phyloP scores from a whole-genome alignment of 2,888 invertebrate species.

The Morpho achilles region DNA sequence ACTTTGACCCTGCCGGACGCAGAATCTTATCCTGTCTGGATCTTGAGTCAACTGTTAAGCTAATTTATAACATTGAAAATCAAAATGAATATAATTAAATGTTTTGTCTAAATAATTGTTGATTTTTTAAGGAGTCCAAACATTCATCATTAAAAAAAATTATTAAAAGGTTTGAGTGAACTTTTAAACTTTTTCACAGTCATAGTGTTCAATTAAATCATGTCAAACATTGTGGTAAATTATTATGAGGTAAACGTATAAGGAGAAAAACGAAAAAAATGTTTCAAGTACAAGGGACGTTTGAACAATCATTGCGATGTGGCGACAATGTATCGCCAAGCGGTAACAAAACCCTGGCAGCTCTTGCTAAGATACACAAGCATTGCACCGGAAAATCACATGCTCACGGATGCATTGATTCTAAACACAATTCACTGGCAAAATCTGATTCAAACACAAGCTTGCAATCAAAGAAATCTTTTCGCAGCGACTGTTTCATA shows the following conservation, averaged over 20 bases:
- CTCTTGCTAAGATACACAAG: slow-evolving; percentile 81
- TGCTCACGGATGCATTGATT: slow-evolving; percentile 83
- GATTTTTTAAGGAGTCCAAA: slow-evolving; percentile 4
- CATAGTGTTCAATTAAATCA: not conserved
- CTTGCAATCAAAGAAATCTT: slow-evolving; percentile 65
- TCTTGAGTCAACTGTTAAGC: no score
- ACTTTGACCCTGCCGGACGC: no score
- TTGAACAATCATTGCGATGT: slow-evolving; percentile 80
- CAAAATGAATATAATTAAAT: no score
- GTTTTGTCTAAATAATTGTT: no score
- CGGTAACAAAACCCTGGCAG: slow-evolving; percentile 72
- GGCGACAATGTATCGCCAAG: slow-evolving; percentile 68
- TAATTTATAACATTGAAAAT: no score
- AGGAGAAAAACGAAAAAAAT: slow-evolving; percentile 51
- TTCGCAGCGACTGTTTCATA: slow-evolving; percentile 62
- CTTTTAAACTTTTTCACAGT: no score
- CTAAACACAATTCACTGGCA: slow-evolving; percentile 61
- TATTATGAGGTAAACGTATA: slow-evolving; percentile 3
- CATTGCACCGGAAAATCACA: slow-evolving; percentile 88
- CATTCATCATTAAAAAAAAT: no score
- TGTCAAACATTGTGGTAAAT: not conserved
- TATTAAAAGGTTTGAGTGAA: no score
- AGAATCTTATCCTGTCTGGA: no score
- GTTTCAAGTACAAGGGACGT: slow-evolving; percentile 76
- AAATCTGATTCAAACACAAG: slow-evolving; percentile 72